Evolutionary conservation across 1,140 invertebrate genomes (phyloP).

Genomic region (Nephila pilipes): DNA sequence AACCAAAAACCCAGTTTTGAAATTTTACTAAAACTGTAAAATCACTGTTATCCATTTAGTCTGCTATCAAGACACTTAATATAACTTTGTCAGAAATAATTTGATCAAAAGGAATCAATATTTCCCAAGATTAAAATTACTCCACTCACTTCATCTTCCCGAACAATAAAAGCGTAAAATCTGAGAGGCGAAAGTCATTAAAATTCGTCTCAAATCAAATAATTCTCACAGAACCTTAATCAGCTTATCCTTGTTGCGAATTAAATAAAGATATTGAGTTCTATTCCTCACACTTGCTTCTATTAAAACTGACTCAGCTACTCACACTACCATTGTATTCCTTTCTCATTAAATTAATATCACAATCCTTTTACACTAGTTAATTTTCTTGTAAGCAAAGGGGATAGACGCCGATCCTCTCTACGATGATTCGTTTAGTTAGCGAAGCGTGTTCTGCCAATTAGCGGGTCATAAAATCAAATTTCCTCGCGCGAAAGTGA

Average conservation of each 20-base stretch:
- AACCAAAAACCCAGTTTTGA: too few species aligned
- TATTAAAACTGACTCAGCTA: neutral
- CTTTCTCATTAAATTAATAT: slow-evolving; percentile 31
- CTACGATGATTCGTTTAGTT: neutral
- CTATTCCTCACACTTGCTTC: neutral
- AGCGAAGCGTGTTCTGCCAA: slow-evolving; percentile 40
- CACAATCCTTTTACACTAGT: slow-evolving; percentile 9
- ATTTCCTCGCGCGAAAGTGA: slow-evolving; percentile 1
- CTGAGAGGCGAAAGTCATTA: neutral
- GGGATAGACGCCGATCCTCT: neutral
- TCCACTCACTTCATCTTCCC: neutral
- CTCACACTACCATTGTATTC: neutral
- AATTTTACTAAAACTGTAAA: too few species aligned
- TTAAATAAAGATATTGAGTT: neutral
- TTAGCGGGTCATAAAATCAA: slow-evolving; percentile 64
- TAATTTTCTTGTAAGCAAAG: neutral
- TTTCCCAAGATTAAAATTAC: too few species aligned
- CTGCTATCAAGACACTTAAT: too few species aligned
- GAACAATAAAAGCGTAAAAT: neutral
- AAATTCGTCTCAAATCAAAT: neutral
- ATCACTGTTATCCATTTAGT: too few species aligned
- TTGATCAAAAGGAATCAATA: too few species aligned
- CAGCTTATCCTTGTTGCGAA: neutral
- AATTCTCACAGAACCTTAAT: neutral
- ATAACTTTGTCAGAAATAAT: too few species aligned